Base-by-base conservation (phyloP, 2,888 invertebrate species). In the Xylocampa areola region DNA sequence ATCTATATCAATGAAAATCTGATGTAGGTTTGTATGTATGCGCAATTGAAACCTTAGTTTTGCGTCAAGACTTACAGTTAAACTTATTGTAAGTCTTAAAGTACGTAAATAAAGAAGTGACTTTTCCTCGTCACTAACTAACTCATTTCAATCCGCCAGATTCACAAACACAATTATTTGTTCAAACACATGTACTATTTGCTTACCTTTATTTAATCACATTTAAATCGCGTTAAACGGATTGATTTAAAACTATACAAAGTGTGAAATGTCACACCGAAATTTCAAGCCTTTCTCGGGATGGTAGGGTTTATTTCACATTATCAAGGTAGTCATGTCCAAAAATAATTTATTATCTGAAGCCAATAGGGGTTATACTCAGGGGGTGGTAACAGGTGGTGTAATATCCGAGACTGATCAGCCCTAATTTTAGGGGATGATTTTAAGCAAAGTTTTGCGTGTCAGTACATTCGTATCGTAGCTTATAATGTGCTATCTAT, bases 381-480 rank as follows among this genome's bases (percentile, higher is more conserved):
- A 16, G 57, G 76, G 85, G 78, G 68, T 78, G 66, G 80, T 83
- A 86, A 87, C 88, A 87, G 88, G 88, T 88, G 88, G 84, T 74
- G 80, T 79, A 77, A 77, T 79, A 75, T 61, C 59, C 80, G 80
- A 77, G 81, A 82, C 83, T 79, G 82, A 85, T 86, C 80, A 77
- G 76, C 83, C 85, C 77, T 85, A 81, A 85, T 82, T 81, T 82
- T 81, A 75, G 73, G 83, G 85, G 85, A 85, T 82, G 85, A 79
- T 73, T 80, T 77, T 70, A 68, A 70, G 67, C 61, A 65, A 50
- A 65, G 54, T 48, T 57, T 61, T 45, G 47, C 70, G 73, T 75
- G 76, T 59, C 63, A 53, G 59, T 65, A 54, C 73, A 73, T 67
- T 47, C 37, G 33, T 7, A 32, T 10, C 16, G 16, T 11, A 60